phyloP scores from a whole-genome alignment of 2,888 invertebrate genomes.

The Zeuzera pyrina region DNA sequence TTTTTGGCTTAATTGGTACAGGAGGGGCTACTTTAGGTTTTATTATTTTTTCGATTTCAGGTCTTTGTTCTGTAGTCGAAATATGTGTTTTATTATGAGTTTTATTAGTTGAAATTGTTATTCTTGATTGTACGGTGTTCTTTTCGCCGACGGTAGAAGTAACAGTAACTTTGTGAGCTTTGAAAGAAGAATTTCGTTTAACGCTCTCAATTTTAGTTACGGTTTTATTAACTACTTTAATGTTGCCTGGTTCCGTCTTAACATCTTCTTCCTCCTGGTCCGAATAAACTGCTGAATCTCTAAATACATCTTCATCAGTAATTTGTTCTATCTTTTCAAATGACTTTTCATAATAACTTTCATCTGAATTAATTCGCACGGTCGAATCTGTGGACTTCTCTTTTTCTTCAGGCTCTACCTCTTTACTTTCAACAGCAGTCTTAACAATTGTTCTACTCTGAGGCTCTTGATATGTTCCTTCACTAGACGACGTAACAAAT shows the following conservation, averaged over 20 bases:
- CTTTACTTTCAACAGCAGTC: constrained; percentile 11
- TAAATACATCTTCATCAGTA: constrained; percentile 78
- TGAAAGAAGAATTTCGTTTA: constrained; percentile 41
- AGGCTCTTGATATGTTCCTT: constrained; percentile 56
- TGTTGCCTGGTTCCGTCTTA: constrained; percentile 24
- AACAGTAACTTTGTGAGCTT: constrained; percentile 33
- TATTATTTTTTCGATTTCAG: constrained; percentile 27
- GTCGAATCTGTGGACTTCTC: constrained; percentile 21
- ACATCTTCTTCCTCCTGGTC: constrained; percentile 76
- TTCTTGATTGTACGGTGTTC: constrained; percentile 27
- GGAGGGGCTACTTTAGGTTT: constrained; percentile 76
- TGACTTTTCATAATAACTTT: constrained; percentile 83
- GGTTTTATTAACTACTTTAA: constrained; percentile 26
- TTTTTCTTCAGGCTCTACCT: constrained; percentile 13
- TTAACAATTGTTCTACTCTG: constrained; percentile 23
- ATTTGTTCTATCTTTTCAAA: constrained; percentile 83
- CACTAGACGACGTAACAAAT: constrained; percentile 70
- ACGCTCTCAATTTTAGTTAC: constrained; percentile 40
- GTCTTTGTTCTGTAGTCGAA: constrained; percentile 14
- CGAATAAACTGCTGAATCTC: constrained; percentile 89
- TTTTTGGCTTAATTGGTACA: constrained; percentile 76
- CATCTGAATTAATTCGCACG: constrained; percentile 56
- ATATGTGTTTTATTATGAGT: constrained; percentile 20
- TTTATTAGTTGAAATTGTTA: constrained; percentile 29
- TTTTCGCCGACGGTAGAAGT: constrained; percentile 33